phyloP scores from a whole-genome alignment of 1,140 invertebrate species.

The Planococcus citri region DNA sequence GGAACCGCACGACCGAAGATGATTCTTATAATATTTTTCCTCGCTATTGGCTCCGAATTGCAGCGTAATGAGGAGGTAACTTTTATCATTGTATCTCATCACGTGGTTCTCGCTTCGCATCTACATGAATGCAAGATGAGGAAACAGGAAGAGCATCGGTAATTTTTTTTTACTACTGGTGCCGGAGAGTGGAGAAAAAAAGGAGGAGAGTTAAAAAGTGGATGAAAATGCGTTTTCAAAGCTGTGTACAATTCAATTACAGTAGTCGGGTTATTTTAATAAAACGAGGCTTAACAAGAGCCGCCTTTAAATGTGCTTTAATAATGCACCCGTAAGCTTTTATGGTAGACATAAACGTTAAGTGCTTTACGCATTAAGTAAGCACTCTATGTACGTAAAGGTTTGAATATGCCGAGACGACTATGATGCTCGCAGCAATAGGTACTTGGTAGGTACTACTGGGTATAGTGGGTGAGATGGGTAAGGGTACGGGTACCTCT shows the following conservation, averaged over 20 bases:
- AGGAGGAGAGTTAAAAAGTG: neutral
- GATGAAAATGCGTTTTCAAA: neutral
- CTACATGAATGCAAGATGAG: too few relatives aligned
- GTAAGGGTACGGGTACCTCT: too few relatives aligned
- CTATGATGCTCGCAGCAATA: neutral
- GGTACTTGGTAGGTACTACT: too few relatives aligned
- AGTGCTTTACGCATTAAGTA: conserved; percentile 6
- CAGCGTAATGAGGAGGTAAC: neutral
- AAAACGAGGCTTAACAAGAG: neutral
- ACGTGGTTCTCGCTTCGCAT: too few relatives aligned
- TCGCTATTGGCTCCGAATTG: neutral
- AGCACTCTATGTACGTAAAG: neutral
- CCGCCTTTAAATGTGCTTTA: conserved; percentile 6
- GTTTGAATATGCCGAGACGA: neutral
- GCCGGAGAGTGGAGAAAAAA: neutral
- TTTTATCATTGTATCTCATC: neutral
- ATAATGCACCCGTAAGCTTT: conserved; percentile 6
- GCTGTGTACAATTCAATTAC: conserved; percentile 7
- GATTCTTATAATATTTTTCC: too few relatives aligned
- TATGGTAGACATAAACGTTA: conserved; percentile 7
- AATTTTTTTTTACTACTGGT: neutral
- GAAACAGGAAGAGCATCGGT: neutral
- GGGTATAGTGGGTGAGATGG: too few relatives aligned
- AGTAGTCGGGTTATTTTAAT: conserved; percentile 1
- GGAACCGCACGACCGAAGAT: too few relatives aligned